Evolutionary conservation across 2,888 invertebrate genomes (phyloP).

Genomic region (Spatulosminthurus flaviceps): DNA sequence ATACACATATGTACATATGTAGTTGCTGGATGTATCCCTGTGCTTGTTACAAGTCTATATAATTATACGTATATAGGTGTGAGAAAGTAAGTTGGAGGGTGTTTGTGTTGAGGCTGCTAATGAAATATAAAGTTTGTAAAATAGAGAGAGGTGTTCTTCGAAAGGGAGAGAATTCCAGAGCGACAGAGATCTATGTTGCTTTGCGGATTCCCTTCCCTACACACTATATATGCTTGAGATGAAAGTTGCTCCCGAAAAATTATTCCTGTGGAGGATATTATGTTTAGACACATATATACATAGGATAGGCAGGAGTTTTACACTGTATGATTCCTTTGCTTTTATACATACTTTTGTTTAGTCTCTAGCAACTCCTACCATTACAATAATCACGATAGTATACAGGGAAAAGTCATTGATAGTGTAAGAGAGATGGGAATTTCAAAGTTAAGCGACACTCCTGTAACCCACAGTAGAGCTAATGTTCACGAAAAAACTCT

Average conservation of each 20-base stretch:
- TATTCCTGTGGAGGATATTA: neutral
- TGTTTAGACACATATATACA: too few relatives aligned
- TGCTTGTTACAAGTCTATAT: too few relatives aligned
- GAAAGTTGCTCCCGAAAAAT: constrained; percentile 24
- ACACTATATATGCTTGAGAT: constrained; percentile 10
- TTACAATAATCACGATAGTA: neutral
- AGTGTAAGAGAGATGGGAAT: neutral
- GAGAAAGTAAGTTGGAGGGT: too few relatives aligned
- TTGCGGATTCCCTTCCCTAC: constrained; percentile 33
- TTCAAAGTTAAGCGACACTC: constrained; percentile 7
- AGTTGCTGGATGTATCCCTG: too few relatives aligned
- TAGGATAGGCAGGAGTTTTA: too few relatives aligned
- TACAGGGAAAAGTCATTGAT: neutral
- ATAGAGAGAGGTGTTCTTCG: constrained; percentile 32
- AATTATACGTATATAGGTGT: too few relatives aligned
- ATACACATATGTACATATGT: too few relatives aligned
- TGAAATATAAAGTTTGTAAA: constrained; percentile 45
- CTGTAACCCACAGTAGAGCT: neutral
- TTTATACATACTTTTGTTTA: too few relatives aligned
- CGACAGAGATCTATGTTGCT: constrained; percentile 45
- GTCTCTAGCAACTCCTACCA: constrained; percentile 23
- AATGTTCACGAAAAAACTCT: neutral
- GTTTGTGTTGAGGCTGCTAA: constrained; percentile 1
- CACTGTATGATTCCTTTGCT: too few relatives aligned
- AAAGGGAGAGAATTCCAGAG: constrained; percentile 29